Evolutionary conservation across 2,888 invertebrate species (phyloP), one percentile per base, ranked within the genome.

Genomic region (Cephus spinipes): DNA sequence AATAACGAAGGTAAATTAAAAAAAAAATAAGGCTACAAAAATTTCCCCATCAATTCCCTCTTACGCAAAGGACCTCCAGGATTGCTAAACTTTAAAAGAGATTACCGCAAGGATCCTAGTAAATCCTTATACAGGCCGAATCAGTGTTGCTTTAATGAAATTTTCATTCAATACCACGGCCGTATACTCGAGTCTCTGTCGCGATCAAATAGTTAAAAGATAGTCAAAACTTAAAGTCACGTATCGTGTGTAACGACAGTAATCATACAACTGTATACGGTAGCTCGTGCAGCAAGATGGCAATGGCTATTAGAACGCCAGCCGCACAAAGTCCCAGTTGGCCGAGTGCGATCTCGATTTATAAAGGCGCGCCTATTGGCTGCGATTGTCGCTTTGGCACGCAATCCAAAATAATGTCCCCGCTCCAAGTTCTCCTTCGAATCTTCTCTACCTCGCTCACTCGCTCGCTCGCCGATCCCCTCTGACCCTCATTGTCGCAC

Each of bases 371-470:
- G 76, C 76, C 74, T 75, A 79, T 79, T 79, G 79, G 79, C 76
- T 76, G 73, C 69, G 35, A 79, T 71, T 32, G 71, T 71, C 75
- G 31, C 73, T 78, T 79, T 79, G 79, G 79, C 79, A 79, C 76
- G 76, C 73, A 73, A 78, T 78, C 71, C 73, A 12, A 71, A 55
- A 55, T 55, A 55, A 55, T 55, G 55, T 55, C 55, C 55, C 55
- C 55, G 55, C 55, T 55, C 55, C 23, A 55, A 55, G 55, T 23
- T 55, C 55, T 55, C 55, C 9, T 55, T 55, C 55, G 55, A 55
- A 55, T 55, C 55, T 23, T 55, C 55, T 23, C 55, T 55, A 6
- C 2, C 9, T 55, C 23, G 2, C 2, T 55, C 55, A 3, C 55
- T 55, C 55, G 9, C 55, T 55, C 55, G 0, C 9, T 75, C 68